phyloP scores from a whole-genome alignment of 2,888 invertebrate species.

The Nephrocerus scutellatus region DNA sequence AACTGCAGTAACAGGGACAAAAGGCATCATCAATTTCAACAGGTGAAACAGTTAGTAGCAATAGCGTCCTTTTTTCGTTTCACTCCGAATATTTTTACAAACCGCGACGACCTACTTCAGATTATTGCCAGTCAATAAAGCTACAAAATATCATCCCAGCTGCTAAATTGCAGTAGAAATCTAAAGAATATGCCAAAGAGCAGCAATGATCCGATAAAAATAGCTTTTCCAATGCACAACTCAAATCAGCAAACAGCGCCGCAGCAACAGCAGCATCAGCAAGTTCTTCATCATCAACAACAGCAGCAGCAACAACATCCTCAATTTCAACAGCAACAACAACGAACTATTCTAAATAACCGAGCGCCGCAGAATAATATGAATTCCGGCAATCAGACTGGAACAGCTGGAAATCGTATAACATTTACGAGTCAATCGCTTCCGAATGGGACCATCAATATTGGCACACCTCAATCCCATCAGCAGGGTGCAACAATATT shows the following conservation, averaged over 20 bases:
- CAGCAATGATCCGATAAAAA: constrained; percentile 52
- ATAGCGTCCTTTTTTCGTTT: no score
- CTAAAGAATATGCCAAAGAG: constrained; percentile 44
- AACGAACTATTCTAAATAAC: constrained; percentile 11
- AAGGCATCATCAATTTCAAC: no score
- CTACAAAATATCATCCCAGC: no score
- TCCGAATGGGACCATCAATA: constrained; percentile 64
- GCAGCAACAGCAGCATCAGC: constrained; percentile 53
- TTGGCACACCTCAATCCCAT: constrained; percentile 46
- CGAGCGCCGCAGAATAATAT: constrained; percentile 22
- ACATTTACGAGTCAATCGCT: constrained; percentile 58
- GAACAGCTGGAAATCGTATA: constrained; percentile 51
- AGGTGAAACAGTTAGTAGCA: constrained; percentile 18
- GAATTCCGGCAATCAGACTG: constrained; percentile 42
- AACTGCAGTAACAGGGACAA: no score
- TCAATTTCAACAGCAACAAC: constrained; percentile 19
- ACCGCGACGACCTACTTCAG: constrained; percentile 12
- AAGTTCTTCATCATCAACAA: constrained; percentile 36
- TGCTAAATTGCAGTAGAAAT: constrained; percentile 10
- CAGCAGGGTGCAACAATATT: constrained; percentile 32
- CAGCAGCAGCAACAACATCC: constrained; percentile 50
- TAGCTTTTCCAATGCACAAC: constrained; percentile 48
- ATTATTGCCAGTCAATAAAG: no score
- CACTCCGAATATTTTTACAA: no score
- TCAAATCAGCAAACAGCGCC: constrained; percentile 51